Percentiles rank a stretch among this genome's conserved stretches.
phyloP scores from a whole-genome alignment of 1,140 invertebrate genomes.

The Hormaphis cornu region DNA sequence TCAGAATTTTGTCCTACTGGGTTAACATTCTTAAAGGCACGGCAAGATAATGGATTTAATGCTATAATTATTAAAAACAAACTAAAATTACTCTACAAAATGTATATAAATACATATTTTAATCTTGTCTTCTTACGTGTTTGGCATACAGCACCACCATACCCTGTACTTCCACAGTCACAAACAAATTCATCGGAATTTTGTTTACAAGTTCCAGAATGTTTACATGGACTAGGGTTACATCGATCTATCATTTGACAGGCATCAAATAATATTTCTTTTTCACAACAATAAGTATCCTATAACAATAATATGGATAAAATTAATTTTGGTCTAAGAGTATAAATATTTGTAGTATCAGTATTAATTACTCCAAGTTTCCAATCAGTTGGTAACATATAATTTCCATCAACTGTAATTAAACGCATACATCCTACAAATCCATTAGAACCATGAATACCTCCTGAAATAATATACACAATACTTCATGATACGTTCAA shows the following conservation, averaged over 20 bases:
- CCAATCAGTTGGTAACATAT: slow-evolving; percentile 71
- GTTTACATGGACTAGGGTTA: slow-evolving; percentile 96
- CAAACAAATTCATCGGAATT: slow-evolving; percentile 84
- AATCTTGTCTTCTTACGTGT: slow-evolving; percentile 52
- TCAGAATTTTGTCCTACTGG: slow-evolving; percentile 57
- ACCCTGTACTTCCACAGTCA: slow-evolving; percentile 78
- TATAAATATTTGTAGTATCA: not conserved
- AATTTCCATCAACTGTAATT: slow-evolving; percentile 81
- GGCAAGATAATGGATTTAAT: slow-evolving; percentile 78
- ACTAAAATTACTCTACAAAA: slow-evolving; percentile 26
- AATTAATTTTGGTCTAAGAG: not conserved
- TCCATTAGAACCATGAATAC: slow-evolving; percentile 45
- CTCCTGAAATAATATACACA: slow-evolving; percentile 27
- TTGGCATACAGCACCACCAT: slow-evolving; percentile 92
- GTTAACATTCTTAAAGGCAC: slow-evolving; percentile 70
- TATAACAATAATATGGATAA: not conserved
- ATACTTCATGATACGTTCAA: not conserved
- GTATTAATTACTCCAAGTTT: slow-evolving; percentile 50
- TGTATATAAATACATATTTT: not conserved
- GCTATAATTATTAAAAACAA: slow-evolving; percentile 46
- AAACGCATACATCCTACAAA: slow-evolving; percentile 86
- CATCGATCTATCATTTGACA: slow-evolving; percentile 86
- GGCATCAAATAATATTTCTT: slow-evolving; percentile 72
- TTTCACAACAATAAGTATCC: slow-evolving; percentile 58
- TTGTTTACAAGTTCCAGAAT: slow-evolving; percentile 82